Evolutionary conservation across 2,113 vertebrate genomes (phyloP).

Genomic region (Ceratotherium simum): DNA sequence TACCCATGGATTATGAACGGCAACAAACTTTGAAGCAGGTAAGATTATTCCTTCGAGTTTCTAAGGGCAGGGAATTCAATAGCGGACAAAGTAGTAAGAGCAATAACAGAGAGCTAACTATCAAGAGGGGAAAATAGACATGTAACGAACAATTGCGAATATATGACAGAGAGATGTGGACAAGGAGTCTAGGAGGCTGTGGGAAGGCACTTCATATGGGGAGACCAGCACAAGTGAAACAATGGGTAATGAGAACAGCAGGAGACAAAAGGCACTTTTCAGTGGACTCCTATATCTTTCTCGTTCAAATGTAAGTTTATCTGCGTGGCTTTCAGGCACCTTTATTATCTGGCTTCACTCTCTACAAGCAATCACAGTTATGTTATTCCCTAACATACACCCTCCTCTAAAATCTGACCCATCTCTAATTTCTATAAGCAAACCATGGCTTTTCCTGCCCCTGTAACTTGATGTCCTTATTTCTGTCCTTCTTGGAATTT

Average conservation of each 20-base stretch:
- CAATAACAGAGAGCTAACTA: background rate
- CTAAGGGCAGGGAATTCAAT: background rate
- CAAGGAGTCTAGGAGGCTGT: background rate
- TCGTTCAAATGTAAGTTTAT: background rate
- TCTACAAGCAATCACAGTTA: background rate
- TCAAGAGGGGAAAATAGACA: background rate
- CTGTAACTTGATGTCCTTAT: background rate
- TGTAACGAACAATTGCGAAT: background rate
- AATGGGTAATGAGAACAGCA: background rate
- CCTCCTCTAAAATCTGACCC: background rate
- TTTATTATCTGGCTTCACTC: background rate
- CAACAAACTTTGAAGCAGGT: background rate
- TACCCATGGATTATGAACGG: background rate
- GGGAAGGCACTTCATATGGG: rapidly evolving
- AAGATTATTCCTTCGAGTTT: background rate
- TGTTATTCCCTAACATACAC: background rate
- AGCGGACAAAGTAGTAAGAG: background rate
- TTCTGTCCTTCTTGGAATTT: background rate
- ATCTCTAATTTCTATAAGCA: background rate
- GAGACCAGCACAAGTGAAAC: background rate
- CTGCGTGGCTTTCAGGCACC: background rate
- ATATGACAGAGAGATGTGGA: background rate
- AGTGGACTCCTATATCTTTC: too few species aligned
- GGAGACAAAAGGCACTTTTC: background rate
- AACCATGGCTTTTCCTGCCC: background rate